Conservation (phyloP, 2,797 vertebrate species). For the Parauchenoglanis ngamensis region DNA sequence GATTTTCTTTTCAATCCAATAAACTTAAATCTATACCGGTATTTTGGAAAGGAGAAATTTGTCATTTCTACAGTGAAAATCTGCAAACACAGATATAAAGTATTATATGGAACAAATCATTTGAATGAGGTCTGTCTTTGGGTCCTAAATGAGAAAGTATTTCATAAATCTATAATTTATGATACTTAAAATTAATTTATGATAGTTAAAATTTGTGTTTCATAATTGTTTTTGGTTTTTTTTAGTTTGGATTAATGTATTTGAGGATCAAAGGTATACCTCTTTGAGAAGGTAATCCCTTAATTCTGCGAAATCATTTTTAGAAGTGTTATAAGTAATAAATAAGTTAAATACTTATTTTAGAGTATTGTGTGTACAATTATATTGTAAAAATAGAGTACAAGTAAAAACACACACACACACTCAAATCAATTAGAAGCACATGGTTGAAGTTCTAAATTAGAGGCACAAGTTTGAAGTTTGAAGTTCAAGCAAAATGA, state of each 20-base stretch:
- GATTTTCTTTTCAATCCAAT: background rate
- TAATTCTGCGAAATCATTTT: background rate
- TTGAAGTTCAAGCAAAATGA: background rate
- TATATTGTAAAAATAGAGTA: background rate
- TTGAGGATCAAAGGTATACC: background rate
- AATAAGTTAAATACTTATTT: background rate
- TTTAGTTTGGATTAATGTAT: background rate
- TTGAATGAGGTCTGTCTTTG: background rate
- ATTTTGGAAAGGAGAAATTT: background rate
- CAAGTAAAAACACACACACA: background rate
- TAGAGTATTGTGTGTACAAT: no score
- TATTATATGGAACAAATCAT: background rate
- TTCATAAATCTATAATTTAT: background rate
- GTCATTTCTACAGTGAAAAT: background rate
- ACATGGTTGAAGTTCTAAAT: background rate
- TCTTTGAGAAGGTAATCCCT: background rate
- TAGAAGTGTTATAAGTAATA: background rate
- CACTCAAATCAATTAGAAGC: background rate
- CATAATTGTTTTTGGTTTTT: background rate
- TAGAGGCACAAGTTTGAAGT: background rate
- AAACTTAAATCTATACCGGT: background rate
- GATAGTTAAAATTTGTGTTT: background rate
- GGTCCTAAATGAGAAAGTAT: background rate
- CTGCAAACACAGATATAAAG: background rate
- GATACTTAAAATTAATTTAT: background rate